Base-by-base conservation (phyloP, 2,797 vertebrate species). In the Paramormyrops hopkinsi region DNA sequence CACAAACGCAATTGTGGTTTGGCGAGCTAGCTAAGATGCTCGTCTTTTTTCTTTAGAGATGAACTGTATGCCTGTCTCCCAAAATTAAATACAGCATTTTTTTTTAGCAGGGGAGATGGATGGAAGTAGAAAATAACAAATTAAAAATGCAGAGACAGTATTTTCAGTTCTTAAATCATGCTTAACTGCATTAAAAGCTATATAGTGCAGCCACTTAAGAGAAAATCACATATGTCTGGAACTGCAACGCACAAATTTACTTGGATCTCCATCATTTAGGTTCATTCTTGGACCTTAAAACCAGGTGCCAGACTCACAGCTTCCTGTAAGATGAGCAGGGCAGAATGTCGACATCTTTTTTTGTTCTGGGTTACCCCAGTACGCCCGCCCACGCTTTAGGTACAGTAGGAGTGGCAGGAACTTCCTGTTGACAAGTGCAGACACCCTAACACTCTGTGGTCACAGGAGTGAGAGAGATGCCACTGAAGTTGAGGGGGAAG, bases 341-440 rank as follows among this genome's bases (percentile, higher is more conserved):
- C 93, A 69, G 89, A 62, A 90, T 44, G 90, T 90, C 69, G 22
- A 25, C 8, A 82, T 33, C 69, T 88, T 88, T 37, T 88, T 50
- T 29, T 92, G 93, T 92, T 90, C 92, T 94, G 94, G 95, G 95
- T 94, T 95, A 94, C 94, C 95, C 95, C 95, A 59, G 91, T 92
- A 51, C 82, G 94, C 91, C 93, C 94, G 90, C 95, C 95, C 95
- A 95, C 95, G 94, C 95, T 94, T 94, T 94, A 95, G 95, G 95
- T 95, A 96, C 95, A 96, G 95, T 96, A 93, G 93, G 76, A 86
- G 94, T 92, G 94, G 93, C 91, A 93, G 91, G 93, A 94, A 94
- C 94, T 95, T 96, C 95, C 95, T 96, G 95, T 95, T 96, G 94
- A 62, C 88, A 89, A 86, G 59, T 56, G 48, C 54, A 65, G 12